Conservation (phyloP, 2,113 vertebrate species). For the Arizona elegans region DNA sequence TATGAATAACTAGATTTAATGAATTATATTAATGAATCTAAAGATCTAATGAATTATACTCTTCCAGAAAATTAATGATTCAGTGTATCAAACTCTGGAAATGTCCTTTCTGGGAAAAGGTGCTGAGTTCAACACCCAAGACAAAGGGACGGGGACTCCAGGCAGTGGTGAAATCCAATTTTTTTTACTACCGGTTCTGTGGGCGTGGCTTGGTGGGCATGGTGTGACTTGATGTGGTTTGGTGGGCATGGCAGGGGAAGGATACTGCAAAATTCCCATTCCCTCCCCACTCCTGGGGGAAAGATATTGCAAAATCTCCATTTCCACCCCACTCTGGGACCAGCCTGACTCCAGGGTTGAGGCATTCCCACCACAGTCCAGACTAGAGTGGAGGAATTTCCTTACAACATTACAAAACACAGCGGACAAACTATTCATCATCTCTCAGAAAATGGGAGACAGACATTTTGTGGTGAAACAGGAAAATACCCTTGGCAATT, state of each 20-base stretch:
- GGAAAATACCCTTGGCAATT: neutral
- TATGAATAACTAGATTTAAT: neutral
- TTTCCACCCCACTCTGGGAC: too few species aligned
- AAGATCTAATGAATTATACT: neutral
- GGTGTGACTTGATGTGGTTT: too few species aligned
- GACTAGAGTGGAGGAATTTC: neutral
- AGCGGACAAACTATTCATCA: neutral
- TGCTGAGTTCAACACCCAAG: neutral
- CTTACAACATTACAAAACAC: neutral
- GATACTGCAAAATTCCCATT: too few species aligned
- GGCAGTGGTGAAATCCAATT: too few species aligned
- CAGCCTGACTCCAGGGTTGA: neutral
- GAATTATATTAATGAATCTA: neutral
- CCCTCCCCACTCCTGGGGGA: too few species aligned
- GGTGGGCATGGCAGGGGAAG: too few species aligned
- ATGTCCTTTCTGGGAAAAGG: neutral
- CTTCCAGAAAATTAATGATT: neutral
- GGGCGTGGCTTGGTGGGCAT: too few species aligned
- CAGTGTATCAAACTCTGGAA: neutral
- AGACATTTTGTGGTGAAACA: neutral
- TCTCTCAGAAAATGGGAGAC: neutral
- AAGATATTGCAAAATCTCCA: too few species aligned
- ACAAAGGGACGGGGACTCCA: neutral
- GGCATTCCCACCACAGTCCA: neutral
- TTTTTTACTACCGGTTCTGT: too few species aligned